A percentile compares a stretch with the other conserved stretches of the same genome.
Evolutionary conservation across 2,888 invertebrate genomes (phyloP).

Genomic region (Eumerus sabulonum): DNA sequence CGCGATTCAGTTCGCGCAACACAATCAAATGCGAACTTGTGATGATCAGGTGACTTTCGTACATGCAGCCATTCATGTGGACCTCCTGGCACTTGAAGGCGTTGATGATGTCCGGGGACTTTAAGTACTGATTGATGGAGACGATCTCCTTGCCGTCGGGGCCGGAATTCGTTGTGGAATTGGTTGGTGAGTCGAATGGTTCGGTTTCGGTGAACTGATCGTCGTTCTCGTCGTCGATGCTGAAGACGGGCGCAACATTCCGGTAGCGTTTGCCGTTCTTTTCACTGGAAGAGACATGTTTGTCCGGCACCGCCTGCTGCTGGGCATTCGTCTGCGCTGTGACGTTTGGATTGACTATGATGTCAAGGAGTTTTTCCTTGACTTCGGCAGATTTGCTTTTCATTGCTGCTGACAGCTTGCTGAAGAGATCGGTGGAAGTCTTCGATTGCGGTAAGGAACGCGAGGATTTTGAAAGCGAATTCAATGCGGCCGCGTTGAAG

Average conservation of each 20-base stretch:
- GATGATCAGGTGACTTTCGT: constrained; percentile 92
- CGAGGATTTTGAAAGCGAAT: constrained; percentile 30
- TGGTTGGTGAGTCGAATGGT: constrained; percentile 73
- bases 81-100: constrained; percentile 96
- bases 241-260: constrained; percentile 95
- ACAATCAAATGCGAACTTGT: constrained; percentile 92
- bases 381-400: constrained; percentile 95
- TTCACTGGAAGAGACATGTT: constrained; percentile 91
- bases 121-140: constrained; percentile 88
- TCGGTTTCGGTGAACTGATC: constrained; percentile 75
- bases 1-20: constrained; percentile 86
- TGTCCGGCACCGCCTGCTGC: constrained; percentile 79
- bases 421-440: constrained; percentile 83
- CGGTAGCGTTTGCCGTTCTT: constrained; percentile 92
- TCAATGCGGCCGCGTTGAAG: constrained; percentile 13
- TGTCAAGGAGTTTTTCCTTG: constrained; percentile 94
- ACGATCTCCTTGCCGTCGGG: constrained; percentile 89
- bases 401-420: constrained; percentile 92
- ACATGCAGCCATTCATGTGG: constrained; percentile 91
- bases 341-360: constrained; percentile 91
- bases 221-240: constrained; percentile 93
- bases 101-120: constrained; percentile 90
- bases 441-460: constrained; percentile 40
- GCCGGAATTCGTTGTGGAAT: constrained; percentile 79
- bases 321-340: constrained; percentile 37